phyloP scores from a whole-genome alignment of 2,113 vertebrate species.

The Nothoprocta pentlandii region DNA sequence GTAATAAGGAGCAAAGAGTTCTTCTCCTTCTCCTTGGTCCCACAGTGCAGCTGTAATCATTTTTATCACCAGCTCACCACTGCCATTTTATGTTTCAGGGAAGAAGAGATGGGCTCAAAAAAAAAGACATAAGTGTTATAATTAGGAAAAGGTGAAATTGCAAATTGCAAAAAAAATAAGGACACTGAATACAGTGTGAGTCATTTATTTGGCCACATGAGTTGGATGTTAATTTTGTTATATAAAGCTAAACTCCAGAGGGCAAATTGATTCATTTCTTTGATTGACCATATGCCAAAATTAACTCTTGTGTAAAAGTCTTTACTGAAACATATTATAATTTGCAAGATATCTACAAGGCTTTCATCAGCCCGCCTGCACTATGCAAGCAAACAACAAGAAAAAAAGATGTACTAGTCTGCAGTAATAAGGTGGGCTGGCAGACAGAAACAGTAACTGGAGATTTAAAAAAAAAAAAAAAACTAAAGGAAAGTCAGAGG shows the following conservation, averaged over 20 bases:
- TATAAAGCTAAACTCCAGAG: not conserved
- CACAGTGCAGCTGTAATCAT: not conserved
- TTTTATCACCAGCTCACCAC: not conserved
- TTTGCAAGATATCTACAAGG: not conserved
- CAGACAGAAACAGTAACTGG: not conserved
- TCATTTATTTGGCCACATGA: not conserved
- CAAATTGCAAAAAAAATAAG: not conserved
- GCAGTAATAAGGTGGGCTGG: not conserved
- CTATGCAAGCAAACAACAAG: not conserved
- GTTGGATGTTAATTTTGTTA: not conserved
- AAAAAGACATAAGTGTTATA: not conserved
- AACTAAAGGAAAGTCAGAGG: slow-evolving; percentile 40
- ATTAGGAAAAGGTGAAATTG: not conserved
- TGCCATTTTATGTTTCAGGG: not conserved
- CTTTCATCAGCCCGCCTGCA: not conserved
- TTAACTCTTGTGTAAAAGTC: not conserved
- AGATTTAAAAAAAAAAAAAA: not conserved
- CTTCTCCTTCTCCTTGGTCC: not conserved
- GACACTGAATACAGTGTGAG: not conserved
- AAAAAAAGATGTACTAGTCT: not conserved
- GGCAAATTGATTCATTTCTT: not conserved
- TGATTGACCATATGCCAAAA: not conserved
- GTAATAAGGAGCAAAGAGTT: not conserved
- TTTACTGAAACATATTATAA: not conserved
- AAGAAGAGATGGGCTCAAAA: not conserved